These are phyloP conservation scores for Nyctereutes procyonoides DNA, from an alignment of 2,113 vertebrate genomes.

Conservation along the genomic window DNA sequence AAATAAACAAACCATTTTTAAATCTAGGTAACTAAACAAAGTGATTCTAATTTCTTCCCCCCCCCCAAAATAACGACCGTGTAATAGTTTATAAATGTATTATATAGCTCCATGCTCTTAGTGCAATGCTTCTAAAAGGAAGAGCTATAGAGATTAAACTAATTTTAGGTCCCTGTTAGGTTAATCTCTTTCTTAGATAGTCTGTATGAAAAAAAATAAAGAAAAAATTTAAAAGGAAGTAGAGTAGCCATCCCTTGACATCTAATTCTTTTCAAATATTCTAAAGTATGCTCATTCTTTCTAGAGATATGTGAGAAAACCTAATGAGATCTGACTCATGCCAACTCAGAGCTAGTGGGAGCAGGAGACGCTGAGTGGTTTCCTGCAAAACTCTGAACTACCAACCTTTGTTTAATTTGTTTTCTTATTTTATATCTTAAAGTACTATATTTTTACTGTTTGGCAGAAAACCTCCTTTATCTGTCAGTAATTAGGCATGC, in stretches of 20 bases:
- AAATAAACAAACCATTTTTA: not conserved
- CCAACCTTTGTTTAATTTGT: not conserved
- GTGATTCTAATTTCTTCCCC: not conserved
- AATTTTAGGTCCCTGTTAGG: not conserved
- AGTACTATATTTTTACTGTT: not conserved
- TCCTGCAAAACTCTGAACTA: not conserved
- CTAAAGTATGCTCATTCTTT: not conserved
- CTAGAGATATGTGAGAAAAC: not conserved
- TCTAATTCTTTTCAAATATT: not conserved
- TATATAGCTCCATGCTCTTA: not conserved
- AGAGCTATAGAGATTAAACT: not conserved
- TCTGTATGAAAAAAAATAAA: not conserved
- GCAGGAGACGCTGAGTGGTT: not conserved
- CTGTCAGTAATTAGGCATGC: constrained; percentile 6
- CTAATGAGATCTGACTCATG: not conserved
- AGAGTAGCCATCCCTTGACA: not conserved
- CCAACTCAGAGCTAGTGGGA: not conserved
- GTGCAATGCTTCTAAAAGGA: not conserved
- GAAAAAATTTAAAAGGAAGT: not conserved
- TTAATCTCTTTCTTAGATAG: not conserved
- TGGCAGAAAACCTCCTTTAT: constrained; percentile 33
- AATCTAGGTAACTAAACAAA: not conserved
- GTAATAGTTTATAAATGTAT: not conserved
- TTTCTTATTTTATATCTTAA: constrained; percentile 26
- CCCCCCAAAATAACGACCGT: not conserved